These are phyloP conservation scores for Galerucella pusilla DNA, from an alignment of 2,888 invertebrate species.

Conservation along the genomic window DNA sequence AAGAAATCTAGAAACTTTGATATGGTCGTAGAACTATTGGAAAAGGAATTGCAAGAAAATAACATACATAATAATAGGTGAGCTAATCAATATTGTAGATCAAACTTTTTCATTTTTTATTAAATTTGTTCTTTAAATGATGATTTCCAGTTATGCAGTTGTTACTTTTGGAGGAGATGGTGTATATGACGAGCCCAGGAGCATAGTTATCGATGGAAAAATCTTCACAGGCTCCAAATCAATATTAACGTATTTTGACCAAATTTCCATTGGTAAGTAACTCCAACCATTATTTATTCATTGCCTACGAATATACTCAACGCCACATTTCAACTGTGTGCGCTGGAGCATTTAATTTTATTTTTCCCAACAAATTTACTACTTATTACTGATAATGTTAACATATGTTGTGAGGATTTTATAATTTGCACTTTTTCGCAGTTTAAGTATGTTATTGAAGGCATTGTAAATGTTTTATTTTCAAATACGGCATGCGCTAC, in stretches of 20 bases:
- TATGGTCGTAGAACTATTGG: conserved; percentile 73
- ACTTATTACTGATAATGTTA: no score
- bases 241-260: conserved; percentile 75
- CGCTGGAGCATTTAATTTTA: no score
- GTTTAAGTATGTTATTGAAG: no score
- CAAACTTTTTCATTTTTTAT: conserved; percentile 15
- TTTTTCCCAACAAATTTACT: no score
- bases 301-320: no score
- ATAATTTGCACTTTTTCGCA: no score
- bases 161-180: conserved; percentile 85
- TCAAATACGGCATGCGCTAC: no score
- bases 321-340: no score
- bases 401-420: no score
- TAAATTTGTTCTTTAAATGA: not conserved
- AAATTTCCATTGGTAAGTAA: conserved; percentile 73
- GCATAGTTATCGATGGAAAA: conserved; percentile 77
- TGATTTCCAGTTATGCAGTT: conserved; percentile 76
- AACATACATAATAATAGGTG: conserved; percentile 76
- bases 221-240: conserved; percentile 75
- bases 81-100: not conserved
- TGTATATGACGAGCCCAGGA: conserved; percentile 77
- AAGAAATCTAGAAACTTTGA: conserved; percentile 76
- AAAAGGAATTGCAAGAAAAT: conserved; percentile 75
- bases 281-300: not conserved
- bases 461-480: no score